A percentile compares a stretch with the other conserved stretches of the same genome.
Conservation (phyloP, 2,888 invertebrate genomes). For the Synergus umbraculus region DNA sequence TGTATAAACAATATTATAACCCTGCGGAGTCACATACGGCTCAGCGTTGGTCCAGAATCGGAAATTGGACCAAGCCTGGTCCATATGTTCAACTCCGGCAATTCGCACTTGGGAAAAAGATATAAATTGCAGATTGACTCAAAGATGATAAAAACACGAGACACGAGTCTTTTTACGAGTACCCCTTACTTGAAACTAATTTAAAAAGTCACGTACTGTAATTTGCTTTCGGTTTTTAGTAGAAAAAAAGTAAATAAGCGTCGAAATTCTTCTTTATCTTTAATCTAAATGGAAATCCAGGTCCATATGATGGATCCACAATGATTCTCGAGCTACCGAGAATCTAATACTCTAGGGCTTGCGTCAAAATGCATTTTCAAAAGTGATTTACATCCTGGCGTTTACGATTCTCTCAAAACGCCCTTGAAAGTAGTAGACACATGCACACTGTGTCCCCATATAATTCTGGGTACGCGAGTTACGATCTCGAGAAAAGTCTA, state of each 20-base stretch:
- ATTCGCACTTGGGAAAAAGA: too few relatives aligned
- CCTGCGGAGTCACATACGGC: too few relatives aligned
- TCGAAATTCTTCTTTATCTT: slow-evolving; percentile 26
- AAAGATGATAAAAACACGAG: background rate
- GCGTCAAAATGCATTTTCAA: slow-evolving; percentile 38
- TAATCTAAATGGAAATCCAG: slow-evolving; percentile 38
- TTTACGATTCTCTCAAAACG: slow-evolving; percentile 39
- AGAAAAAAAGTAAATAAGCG: background rate
- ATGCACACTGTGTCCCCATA: slow-evolving; percentile 15
- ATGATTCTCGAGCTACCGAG: slow-evolving; percentile 3
- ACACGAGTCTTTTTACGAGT: too few relatives aligned
- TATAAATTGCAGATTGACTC: background rate
- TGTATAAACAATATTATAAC: background rate
- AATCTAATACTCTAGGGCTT: slow-evolving; percentile 21
- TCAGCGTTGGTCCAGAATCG: too few relatives aligned
- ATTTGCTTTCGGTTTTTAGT: background rate
- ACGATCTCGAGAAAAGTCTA: slow-evolving; percentile 13
- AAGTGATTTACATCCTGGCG: slow-evolving; percentile 30
- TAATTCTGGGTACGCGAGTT: slow-evolving; percentile 26
- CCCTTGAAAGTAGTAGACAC: background rate
- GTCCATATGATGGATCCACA: background rate
- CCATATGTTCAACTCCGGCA: too few relatives aligned
- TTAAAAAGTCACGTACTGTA: background rate
- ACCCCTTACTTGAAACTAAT: background rate
- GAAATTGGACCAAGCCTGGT: too few relatives aligned